Base-by-base conservation (phyloP, 2,888 invertebrate species). In the Polymixis lichenea region DNA sequence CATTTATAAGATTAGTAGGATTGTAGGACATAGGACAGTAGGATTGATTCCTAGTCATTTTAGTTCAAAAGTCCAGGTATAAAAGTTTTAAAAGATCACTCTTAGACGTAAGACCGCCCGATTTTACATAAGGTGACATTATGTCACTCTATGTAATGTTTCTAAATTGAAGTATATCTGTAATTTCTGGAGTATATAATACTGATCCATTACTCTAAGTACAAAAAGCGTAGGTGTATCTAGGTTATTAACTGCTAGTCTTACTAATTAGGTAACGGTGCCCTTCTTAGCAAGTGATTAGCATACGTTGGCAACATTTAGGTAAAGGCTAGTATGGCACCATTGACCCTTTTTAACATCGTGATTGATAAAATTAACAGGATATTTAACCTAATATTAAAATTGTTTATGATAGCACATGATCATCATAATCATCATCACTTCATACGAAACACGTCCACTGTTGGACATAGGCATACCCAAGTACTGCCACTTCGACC, bases 201-300 rank as follows among this genome's bases (percentile, higher is more conserved):
- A n/a, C n/a, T n/a, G n/a, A n/a, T n/a, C n/a, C n/a, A n/a, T n/a
- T n/a, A n/a, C n/a, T n/a, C n/a, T n/a, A n/a, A 11, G 11, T 56
- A 25, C 8, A 56, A 56, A 65, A 66, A 28, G 28, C 15, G 15
- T 28, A 8, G 7, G 0, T 22, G 38, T 64, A 22, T 53, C 25
- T 77, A 77, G 46, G 60, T 3, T n/a, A 55, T 38, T 53, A 46
- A 55, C 46, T 78, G 25, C 5, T 53, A 60, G 38, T 79, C 66
- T 38, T 73, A 61, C 61, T 78, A 73, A 78, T 62, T 43, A 78
- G 53, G 62, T 74, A 78, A 74, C 74, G 32, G 62, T 67, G 25
- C 22, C 28, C 15, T 79, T 38, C 53, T 73, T 58, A 74, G 62
- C 38, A 0, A 25, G 15, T 67, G 32, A 61, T 78, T 78, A 79